phyloP scores from a whole-genome alignment of 1,140 invertebrate genomes.

The Planococcus citri region DNA sequence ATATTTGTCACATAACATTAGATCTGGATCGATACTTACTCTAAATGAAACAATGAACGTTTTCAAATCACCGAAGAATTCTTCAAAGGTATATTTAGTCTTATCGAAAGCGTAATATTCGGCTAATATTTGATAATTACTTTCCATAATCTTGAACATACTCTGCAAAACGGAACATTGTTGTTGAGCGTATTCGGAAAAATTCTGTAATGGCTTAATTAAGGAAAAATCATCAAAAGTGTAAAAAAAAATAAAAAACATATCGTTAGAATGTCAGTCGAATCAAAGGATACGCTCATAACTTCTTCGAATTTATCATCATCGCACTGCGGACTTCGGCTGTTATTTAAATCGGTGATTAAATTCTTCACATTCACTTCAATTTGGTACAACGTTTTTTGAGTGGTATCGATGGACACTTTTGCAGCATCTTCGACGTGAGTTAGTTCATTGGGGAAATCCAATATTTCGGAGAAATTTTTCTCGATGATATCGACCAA shows the following conservation, averaged over 20 bases:
- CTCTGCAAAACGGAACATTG: slow-evolving; percentile 77
- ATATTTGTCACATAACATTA: background rate
- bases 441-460: slow-evolving; percentile 73
- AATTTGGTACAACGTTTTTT: slow-evolving; percentile 75
- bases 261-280: no score
- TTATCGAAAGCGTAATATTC: slow-evolving; percentile 90
- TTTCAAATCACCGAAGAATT: slow-evolving; percentile 92
- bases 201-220: slow-evolving; percentile 39
- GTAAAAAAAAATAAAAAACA: background rate
- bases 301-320: slow-evolving; percentile 71
- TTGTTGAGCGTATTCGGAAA: slow-evolving; percentile 64
- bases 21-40: slow-evolving; percentile 44
- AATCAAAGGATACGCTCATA: slow-evolving; percentile 52
- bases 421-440: slow-evolving; percentile 71
- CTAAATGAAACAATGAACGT: slow-evolving; percentile 85
- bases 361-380: slow-evolving; percentile 70
- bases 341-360: slow-evolving; percentile 76
- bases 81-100: slow-evolving; percentile 86
- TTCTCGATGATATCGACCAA: slow-evolving; percentile 75
- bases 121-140: slow-evolving; percentile 64
- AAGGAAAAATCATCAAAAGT: slow-evolving; percentile 26
- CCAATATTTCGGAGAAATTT: slow-evolving; percentile 73
- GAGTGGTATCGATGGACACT: slow-evolving; percentile 74
- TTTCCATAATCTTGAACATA: slow-evolving; percentile 91
- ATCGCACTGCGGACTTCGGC: slow-evolving; percentile 54